Evolutionary conservation across 30 jellyfish, hydroid and myxozoan genomes (phyloP), one percentile per base, ranked within the genome.

Genomic region (Catostylus mosaicus): DNA sequence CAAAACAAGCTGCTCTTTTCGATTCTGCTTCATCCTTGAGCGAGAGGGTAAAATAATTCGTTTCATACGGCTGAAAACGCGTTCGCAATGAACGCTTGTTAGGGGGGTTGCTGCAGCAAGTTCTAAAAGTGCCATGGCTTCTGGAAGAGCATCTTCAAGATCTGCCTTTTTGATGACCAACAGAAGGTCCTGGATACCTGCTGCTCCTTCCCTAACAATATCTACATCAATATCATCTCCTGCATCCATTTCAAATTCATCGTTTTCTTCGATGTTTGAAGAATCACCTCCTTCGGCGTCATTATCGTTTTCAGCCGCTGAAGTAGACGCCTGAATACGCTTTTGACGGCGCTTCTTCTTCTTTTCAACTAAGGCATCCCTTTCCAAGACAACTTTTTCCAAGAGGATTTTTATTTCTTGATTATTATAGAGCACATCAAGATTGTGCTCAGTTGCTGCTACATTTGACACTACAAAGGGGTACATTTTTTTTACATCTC

Each of bases 131-230:
- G 67, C 31, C 23, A 67, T 32, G 7, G 80, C 80, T 7, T 19
- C 20, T 22, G 80, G 80, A 16, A 67, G 67, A 6, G 80, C 80
- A 10, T 67, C 80, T 67, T 67, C 68, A 67, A 67, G 80, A 7
- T 32, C 67, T 19, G 80, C 67, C 10, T 26, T 32, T 32, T 67
- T 67, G 24, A 67, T 32, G 10, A 67, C 80, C 7, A 12, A 10
- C 67, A 67, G 67, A 11, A 67, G 20, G 31, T 67, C 80, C 31
- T 67, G 80, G 12, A 67, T 32, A 67, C 16, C 10, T 16, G 80
- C 69, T 18, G 30, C 31, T 24, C 80, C 80, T 24, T 67, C 80
- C 24, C 31, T 67, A 8, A 32, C 12, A 22, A 67, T 7, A 16
- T 67, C 68, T 19, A 22, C 12, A 10, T 67, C 80, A 27, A 67